phyloP scores from a whole-genome alignment of 2,888 invertebrate species.

The Emmelina monodactyla region DNA sequence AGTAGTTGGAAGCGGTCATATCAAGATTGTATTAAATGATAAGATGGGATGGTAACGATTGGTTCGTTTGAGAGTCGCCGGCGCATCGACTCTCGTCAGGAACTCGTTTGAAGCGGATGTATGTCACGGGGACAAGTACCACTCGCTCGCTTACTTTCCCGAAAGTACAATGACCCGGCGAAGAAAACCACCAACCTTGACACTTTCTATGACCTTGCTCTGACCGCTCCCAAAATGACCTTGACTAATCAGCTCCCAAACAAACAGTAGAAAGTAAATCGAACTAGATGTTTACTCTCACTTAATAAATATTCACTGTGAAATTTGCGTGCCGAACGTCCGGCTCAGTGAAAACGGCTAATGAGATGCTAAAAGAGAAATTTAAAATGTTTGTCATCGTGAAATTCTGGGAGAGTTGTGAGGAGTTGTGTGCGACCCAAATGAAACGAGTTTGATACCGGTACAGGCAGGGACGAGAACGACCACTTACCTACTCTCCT shows the following conservation, averaged over 20 bases:
- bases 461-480: constrained; percentile 23
- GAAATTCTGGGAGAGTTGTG: constrained; percentile 57
- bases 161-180: constrained; percentile 51
- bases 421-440: constrained; percentile 50
- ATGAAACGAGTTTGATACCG: constrained; percentile 51
- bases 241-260: no score
- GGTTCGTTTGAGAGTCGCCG: no score
- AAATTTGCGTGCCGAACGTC: constrained; percentile 46
- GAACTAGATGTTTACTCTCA: constrained; percentile 50
- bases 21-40: constrained; percentile 23
- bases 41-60: no score
- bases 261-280: constrained; percentile 47
- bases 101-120: constrained; percentile 49
- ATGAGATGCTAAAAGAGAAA: constrained; percentile 65
- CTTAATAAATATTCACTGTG: constrained; percentile 42
- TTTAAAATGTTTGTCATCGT: constrained; percentile 57
- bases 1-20: constrained; percentile 15
- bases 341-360: constrained; percentile 57
- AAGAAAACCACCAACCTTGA: constrained; percentile 64
- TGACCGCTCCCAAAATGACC: constrained; percentile 34
- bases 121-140: constrained; percentile 54
- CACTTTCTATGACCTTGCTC: constrained; percentile 62
- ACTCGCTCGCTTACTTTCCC: constrained; percentile 53
- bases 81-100: constrained; percentile 28
- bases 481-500: constrained; percentile 27